Percentiles rank a stretch among this genome's conserved stretches.
Evolutionary conservation across 2,797 vertebrate species (phyloP).

Genomic region (Molothrus aeneus): DNA sequence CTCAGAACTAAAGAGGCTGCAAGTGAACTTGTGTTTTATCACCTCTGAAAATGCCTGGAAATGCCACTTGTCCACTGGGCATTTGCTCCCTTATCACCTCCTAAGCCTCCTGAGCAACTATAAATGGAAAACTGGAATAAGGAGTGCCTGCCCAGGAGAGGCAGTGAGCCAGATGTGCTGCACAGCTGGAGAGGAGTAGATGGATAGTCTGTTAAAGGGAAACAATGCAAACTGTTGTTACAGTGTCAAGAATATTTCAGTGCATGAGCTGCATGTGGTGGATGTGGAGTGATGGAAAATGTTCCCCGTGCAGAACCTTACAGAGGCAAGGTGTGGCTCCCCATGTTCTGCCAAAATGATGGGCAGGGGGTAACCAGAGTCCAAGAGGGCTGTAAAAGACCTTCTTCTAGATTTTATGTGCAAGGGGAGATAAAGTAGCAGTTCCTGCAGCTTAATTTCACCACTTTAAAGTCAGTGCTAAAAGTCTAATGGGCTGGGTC

Average conservation of each 20-base stretch:
- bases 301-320: not conserved
- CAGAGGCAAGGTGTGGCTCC: not conserved
- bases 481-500: not conserved
- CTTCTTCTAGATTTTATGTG: not conserved
- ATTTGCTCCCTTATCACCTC: not conserved
- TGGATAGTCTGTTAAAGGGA: constrained; percentile 26
- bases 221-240: constrained; percentile 4
- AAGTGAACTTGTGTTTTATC: not conserved
- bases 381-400: not conserved
- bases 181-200: constrained; percentile 50
- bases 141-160: not conserved
- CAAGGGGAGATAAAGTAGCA: not conserved
- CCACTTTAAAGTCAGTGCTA: not conserved
- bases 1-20: not conserved
- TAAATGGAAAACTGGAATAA: not conserved
- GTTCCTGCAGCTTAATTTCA: not conserved
- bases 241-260: not conserved
- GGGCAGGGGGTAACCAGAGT: not conserved
- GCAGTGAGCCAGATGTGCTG: constrained; percentile 31
- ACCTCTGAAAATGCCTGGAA: not conserved
- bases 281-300: not conserved
- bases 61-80: not conserved
- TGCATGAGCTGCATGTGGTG: not conserved
- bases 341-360: not conserved
- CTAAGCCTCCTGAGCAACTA: not conserved